Evolutionary conservation across 2,797 vertebrate genomes (phyloP).

Genomic region (Urosaurus nigricauda): DNA sequence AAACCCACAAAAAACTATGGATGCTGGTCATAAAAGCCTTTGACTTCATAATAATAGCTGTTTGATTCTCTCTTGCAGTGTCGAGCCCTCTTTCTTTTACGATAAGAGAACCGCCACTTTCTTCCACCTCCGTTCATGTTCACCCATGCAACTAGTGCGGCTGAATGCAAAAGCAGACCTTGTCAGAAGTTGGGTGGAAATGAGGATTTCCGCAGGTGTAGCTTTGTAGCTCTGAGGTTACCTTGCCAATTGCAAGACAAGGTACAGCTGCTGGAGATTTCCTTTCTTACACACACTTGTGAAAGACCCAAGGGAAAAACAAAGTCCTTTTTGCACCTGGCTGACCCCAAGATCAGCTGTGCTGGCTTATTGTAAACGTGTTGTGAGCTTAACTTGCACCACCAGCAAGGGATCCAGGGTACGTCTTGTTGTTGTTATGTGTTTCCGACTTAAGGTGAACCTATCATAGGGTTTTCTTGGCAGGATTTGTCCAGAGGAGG

Average conservation of each 20-base stretch:
- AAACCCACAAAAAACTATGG: no score
- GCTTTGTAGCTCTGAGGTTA: background rate
- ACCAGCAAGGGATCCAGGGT: no score
- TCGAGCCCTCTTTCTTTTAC: background rate
- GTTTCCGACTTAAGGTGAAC: no score
- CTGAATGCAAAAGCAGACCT: background rate
- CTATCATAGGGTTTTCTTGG: no score
- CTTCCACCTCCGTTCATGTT: background rate
- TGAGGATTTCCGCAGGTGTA: background rate
- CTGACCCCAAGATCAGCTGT: background rate
- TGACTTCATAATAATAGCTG: no score
- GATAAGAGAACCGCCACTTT: no score
- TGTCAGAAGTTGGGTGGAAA: background rate
- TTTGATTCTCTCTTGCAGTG: background rate
- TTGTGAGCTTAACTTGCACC: no score
- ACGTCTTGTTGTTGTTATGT: no score
- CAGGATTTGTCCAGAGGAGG: no score
- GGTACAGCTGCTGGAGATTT: background rate
- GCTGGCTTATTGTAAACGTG: background rate
- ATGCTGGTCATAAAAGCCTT: no score
- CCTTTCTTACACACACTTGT: background rate
- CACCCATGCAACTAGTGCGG: background rate
- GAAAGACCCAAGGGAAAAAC: background rate
- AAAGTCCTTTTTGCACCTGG: background rate
- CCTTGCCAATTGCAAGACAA: background rate